Evolutionary conservation across 2,888 invertebrate genomes (phyloP), one percentile per base, ranked within the genome.

Genomic region (Gandaritis pyraliata): DNA sequence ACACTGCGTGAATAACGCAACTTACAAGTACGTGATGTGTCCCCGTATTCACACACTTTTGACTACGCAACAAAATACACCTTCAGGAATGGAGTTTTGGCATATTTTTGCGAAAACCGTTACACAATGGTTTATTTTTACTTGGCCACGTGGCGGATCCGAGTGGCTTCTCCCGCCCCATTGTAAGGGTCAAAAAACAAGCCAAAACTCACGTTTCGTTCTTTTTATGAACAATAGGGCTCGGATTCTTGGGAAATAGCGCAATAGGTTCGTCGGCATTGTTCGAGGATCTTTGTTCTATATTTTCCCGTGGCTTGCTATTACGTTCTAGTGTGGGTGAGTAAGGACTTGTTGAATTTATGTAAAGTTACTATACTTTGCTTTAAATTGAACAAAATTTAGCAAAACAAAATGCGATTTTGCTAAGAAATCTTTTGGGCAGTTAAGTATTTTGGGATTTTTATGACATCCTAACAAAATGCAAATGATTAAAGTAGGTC

Each of bases 111-210:
- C 41, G 29, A 64, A 58, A 23, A 5, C 46, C 23, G 1, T 2
- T 5, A 23, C 57, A 76, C 76, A 78, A 77, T 75, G 66, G 65
- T 62, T 65, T 64, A 65, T 64, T 64, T 62, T 56, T 49, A 59
- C 61, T 54, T 56, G 46, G 85, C 80, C 86, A 88, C 90, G 90
- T 90, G 90, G 77, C 88, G 69, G 68, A 61, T 76, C 75, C 78
- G 72, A 68, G 69, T 76, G 72, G 74, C 78, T 80, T 75, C 79
- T 69, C 72, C 69, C 72, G 74, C 76, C 71, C 78, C 73, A 80
- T 85, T 86, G 85, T 87, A 81, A 81, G 81, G 83, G 84, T 86
- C 85, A 87, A 86, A 89, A 88, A 87, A 87, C 85, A 84, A 78
- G 81, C 84, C 82, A 76, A 84, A 89, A 82, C 83, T 82, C 86